Evolutionary conservation across 2,113 vertebrate genomes (phyloP), one percentile per base, ranked within the genome.

Genomic region (Rhinoptilus africanus): DNA sequence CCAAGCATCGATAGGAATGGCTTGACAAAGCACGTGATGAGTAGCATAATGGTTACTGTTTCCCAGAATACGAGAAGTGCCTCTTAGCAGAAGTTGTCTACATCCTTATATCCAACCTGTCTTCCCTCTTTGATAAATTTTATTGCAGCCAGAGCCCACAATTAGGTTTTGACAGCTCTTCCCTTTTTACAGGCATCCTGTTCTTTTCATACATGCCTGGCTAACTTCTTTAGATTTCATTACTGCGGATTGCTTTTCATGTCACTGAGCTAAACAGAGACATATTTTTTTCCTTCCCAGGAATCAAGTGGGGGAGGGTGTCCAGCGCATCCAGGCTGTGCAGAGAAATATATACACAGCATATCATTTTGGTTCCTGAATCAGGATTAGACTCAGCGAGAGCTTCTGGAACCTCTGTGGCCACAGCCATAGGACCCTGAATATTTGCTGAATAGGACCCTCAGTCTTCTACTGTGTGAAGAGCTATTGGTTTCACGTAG

Each of bases 281-380:
- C 81, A 14, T 91, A 47, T 95, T 83, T 95, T 93, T 92, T 89
- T 94, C 94, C 95, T 96, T 93, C 92, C 89, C 78, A 97, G 93
- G 94, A 96, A 87, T 97, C 95, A 95, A 97, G 95, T 96, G 93
- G 81, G 91, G 94, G 90, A 97, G 94, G 89, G 94, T 96, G 95
- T 78, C 96, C 92, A 95, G 83, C 73, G 22, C 93, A 95, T 32
- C 94, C 95, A 93, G 95, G 93, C 85, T 97, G 93, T 94, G 91
- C 93, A 92, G 91, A 94, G 93, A 97, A 97, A 96, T 97, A 96
- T 6, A 95, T 97, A 96, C 94, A 97, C 94, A 97, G 93, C 96
- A 96, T 97, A 96, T 97, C 91, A 89, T 97, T 97, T 96, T 97
- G 97, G 97, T 95, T 97, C 94, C 96, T 97, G 96, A 97, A 97